These are phyloP conservation scores for Amphipyra berbera DNA, from an alignment of 2,888 invertebrate genomes.

Conservation along the genomic window DNA sequence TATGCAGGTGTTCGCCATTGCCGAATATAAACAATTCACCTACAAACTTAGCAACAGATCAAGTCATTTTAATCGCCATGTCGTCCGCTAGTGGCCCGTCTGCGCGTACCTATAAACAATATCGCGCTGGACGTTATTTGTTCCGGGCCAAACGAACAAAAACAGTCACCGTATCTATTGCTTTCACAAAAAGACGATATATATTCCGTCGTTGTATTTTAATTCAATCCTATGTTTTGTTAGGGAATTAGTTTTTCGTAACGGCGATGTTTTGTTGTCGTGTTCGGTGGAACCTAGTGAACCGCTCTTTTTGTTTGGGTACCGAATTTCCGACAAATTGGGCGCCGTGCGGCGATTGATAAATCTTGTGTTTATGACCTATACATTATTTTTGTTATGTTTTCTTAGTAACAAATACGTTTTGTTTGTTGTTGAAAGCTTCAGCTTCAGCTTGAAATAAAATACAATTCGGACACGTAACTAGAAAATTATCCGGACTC, in stretches of 20 bases:
- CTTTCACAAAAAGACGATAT: slow-evolving; percentile 45
- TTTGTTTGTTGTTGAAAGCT: neutral
- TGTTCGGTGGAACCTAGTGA: slow-evolving; percentile 32
- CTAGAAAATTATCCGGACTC: no score
- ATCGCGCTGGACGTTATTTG: slow-evolving; percentile 41
- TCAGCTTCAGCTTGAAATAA: no score
- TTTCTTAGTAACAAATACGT: slow-evolving; percentile 33
- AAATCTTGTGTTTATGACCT: slow-evolving; percentile 48
- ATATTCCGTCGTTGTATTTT: slow-evolving; percentile 51
- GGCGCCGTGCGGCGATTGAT: slow-evolving; percentile 39
- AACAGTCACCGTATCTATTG: slow-evolving; percentile 47
- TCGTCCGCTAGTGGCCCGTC: slow-evolving; percentile 4
- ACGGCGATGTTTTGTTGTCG: slow-evolving; percentile 40
- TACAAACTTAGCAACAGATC: no score
- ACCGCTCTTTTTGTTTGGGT: slow-evolving; percentile 42
- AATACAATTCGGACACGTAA: no score
- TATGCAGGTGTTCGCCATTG: no score
- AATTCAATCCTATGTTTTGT: slow-evolving; percentile 59
- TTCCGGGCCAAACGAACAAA: slow-evolving; percentile 52
- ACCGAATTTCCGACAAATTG: slow-evolving; percentile 45
- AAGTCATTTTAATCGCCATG: no score
- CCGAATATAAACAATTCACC: no score
- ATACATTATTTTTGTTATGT: slow-evolving; percentile 39
- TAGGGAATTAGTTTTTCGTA: slow-evolving; percentile 51
- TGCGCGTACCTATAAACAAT: slow-evolving; percentile 20